phyloP scores from a whole-genome alignment of 2,113 vertebrate genomes.

The Lagenorhynchus albirostris region DNA sequence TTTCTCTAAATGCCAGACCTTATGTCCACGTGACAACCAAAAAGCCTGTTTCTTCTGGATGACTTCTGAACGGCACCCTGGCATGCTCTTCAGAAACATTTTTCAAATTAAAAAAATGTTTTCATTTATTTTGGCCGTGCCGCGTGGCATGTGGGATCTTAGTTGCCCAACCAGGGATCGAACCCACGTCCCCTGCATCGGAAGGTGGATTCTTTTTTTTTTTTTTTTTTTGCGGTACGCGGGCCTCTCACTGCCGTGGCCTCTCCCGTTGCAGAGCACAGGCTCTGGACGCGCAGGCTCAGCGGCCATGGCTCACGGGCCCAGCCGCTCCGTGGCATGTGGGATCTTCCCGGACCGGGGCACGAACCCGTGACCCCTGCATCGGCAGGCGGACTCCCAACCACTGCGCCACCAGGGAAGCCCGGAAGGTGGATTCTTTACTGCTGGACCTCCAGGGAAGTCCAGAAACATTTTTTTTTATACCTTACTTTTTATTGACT shows the following conservation, averaged over 20 bases:
- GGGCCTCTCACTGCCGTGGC: no score
- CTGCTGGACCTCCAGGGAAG: not conserved
- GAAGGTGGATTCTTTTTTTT: not conserved
- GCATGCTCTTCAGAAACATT: not conserved
- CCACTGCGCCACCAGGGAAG: no score
- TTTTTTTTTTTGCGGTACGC: not conserved
- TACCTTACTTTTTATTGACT: not conserved
- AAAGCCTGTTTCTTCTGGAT: not conserved
- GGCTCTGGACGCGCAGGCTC: no score
- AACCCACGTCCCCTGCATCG: not conserved
- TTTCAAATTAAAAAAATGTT: no score
- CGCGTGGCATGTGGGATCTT: no score
- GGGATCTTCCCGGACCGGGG: not conserved
- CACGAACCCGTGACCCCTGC: not conserved
- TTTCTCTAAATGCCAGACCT: not conserved
- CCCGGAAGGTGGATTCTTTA: not conserved
- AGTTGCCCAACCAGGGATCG: not conserved
- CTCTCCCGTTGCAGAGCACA: no score
- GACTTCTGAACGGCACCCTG: accelerated
- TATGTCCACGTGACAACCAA: accelerated
- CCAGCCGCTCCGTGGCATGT: accelerated
- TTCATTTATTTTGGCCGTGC: no score
- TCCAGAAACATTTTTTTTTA: not conserved
- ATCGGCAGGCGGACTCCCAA: not conserved
- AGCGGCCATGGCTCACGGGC: no score